Percentiles rank a stretch among this genome's conserved stretches.
These are phyloP conservation scores for Myripristis jacobus DNA, from an alignment of 2,797 vertebrate species.

Conservation along the genomic window DNA sequence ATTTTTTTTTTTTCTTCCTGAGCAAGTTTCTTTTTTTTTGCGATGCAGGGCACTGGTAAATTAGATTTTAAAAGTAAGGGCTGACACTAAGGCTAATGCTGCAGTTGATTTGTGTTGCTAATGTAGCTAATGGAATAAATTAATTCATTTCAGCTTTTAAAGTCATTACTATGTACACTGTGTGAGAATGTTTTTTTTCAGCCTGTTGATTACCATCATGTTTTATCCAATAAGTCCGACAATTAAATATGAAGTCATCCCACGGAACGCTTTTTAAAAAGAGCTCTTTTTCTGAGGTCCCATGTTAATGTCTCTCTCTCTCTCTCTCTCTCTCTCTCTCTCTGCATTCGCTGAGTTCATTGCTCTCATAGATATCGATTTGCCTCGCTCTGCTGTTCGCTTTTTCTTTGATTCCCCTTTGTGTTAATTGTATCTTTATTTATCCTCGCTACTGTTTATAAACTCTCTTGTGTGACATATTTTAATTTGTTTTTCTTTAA, in stretches of 20 bases:
- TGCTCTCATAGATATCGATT: conserved; percentile 21
- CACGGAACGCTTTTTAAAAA: background rate
- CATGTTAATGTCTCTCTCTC: too few relatives aligned
- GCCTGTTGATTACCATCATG: background rate
- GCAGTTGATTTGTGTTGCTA: too few relatives aligned
- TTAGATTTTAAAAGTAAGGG: too few relatives aligned
- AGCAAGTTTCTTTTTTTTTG: too few relatives aligned
- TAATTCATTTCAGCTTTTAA: background rate
- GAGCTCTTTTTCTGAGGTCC: background rate
- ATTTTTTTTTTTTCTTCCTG: too few relatives aligned
- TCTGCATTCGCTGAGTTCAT: background rate
- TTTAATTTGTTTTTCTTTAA: conserved; percentile 23
- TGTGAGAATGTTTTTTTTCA: background rate
- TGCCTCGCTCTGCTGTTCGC: background rate
- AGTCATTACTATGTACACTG: background rate
- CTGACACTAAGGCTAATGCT: too few relatives aligned
- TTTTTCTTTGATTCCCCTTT: conserved; percentile 17
- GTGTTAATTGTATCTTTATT: conserved; percentile 24
- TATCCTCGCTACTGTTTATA: conserved; percentile 8
- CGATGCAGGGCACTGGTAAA: too few relatives aligned
- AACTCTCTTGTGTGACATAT: conserved; percentile 7
- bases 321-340: too few relatives aligned
- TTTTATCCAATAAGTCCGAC: background rate
- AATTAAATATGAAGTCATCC: background rate
- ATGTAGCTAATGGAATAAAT: too few relatives aligned